Conservation (phyloP, 2,113 vertebrate genomes). For the Pelobates fuscus region DNA sequence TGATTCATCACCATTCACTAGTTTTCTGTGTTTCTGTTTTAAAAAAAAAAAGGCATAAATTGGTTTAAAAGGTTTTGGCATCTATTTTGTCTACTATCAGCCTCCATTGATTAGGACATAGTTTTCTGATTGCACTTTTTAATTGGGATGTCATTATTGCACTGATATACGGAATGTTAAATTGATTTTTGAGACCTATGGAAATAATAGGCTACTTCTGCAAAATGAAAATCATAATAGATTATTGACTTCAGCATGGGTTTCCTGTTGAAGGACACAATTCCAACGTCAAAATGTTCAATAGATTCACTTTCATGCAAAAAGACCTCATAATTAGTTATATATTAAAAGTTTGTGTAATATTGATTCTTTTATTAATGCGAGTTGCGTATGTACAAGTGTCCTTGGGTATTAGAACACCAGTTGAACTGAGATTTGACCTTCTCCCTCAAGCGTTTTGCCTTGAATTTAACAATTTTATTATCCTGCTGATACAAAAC, state of each 20-base stretch:
- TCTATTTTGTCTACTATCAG: conserved; percentile 64
- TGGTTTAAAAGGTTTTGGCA: conserved; percentile 62
- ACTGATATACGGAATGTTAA: conserved; percentile 74
- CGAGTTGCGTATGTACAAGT: conserved; percentile 74
- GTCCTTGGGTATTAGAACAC: conserved; percentile 70
- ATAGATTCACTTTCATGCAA: conserved; percentile 74
- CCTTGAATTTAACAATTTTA: too few species aligned
- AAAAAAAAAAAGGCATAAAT: conserved; percentile 8
- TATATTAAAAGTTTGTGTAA: conserved; percentile 69
- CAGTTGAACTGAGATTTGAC: conserved; percentile 49
- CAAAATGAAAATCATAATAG: conserved; percentile 90
- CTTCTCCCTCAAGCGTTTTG: neutral
- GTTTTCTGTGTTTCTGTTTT: too few species aligned
- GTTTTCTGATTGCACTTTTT: conserved; percentile 74
- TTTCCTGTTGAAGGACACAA: conserved; percentile 76
- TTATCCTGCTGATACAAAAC: too few species aligned
- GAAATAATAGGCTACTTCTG: conserved; percentile 74
- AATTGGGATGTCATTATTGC: conserved; percentile 82
- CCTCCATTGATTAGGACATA: conserved; percentile 76
- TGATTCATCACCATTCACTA: too few species aligned
- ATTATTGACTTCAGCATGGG: conserved; percentile 76
- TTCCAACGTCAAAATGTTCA: conserved; percentile 77
- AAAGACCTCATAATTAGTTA: conserved; percentile 72
- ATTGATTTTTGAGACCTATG: conserved; percentile 80
- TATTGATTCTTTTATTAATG: conserved; percentile 85